Conservation (phyloP, 2,888 invertebrate species). For the Eristalis arbustorum region DNA sequence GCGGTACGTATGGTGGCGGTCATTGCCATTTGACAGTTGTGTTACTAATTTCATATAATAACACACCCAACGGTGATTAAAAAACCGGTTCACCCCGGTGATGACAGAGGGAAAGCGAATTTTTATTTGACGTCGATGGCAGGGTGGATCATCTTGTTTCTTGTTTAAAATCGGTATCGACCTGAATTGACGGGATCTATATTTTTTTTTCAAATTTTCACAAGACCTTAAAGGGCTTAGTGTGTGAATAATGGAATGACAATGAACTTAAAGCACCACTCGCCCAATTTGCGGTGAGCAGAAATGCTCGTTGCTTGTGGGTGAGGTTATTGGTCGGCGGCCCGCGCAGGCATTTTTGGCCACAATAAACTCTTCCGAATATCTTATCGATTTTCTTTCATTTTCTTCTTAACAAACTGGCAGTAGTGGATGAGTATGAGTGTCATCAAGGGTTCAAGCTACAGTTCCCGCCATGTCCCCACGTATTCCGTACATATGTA, state of each 20-base stretch:
- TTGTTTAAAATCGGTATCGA: neutral
- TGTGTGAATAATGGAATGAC: constrained; percentile 22
- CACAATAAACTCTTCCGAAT: neutral
- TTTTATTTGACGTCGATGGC: neutral
- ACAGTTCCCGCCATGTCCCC: constrained; percentile 33
- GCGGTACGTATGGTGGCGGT: constrained; percentile 56
- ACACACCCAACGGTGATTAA: constrained; percentile 14
- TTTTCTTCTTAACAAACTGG: neutral
- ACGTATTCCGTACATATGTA: too few relatives aligned
- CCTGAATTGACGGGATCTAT: neutral
- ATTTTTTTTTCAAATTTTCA: neutral
- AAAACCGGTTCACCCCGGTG: neutral
- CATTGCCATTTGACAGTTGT: constrained; percentile 67
- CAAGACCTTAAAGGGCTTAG: neutral
- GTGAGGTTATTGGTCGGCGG: neutral
- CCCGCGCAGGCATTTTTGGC: neutral
- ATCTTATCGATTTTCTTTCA: neutral
- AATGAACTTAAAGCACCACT: constrained; percentile 52
- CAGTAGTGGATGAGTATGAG: neutral
- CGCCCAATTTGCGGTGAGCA: neutral
- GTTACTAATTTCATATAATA: constrained; percentile 59
- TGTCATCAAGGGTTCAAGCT: constrained; percentile 1
- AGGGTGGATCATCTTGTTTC: neutral
- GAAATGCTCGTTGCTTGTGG: neutral
- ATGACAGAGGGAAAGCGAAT: constrained; percentile 41